These are phyloP conservation scores for Julus scanicus DNA, from an alignment of 2,888 invertebrate genomes.

Conservation along the genomic window DNA sequence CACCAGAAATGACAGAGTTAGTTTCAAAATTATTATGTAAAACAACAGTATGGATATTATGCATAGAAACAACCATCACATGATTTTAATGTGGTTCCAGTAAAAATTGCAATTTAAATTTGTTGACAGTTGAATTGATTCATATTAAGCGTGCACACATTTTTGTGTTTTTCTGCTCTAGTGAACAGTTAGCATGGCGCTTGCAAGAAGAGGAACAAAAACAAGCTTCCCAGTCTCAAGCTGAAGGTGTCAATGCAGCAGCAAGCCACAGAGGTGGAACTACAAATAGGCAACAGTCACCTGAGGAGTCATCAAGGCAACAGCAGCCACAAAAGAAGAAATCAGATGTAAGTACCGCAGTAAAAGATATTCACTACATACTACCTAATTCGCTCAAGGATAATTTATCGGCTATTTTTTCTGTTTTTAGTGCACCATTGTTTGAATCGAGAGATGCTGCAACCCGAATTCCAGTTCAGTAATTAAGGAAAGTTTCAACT, in stretches of 20 bases:
- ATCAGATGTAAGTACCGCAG: not conserved
- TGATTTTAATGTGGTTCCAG: too few relatives aligned
- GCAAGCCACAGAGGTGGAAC: constrained; percentile 2
- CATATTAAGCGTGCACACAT: constrained; percentile 3
- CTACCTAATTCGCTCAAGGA: not conserved
- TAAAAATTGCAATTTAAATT: too few relatives aligned
- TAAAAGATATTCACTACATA: not conserved
- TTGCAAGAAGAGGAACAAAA: constrained; percentile 68
- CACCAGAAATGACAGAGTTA: constrained; percentile 60
- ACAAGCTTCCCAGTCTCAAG: constrained; percentile 60
- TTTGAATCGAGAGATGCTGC: not conserved
- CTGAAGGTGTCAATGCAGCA: not conserved
- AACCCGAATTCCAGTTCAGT: not conserved
- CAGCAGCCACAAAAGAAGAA: not conserved
- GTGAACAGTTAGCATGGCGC: constrained; percentile 67
- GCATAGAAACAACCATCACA: too few relatives aligned
- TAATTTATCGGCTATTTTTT: not conserved
- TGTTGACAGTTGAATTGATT: not conserved
- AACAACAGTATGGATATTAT: too few relatives aligned
- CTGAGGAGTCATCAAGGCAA: not conserved
- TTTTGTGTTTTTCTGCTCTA: constrained; percentile 59
- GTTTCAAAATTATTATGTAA: constrained; percentile 22
- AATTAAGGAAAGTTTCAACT: not conserved
- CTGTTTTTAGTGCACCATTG: not conserved
- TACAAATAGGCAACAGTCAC: not conserved